Conservation (phyloP, 1,140 invertebrate genomes). For the Scylla paramamosain region DNA sequence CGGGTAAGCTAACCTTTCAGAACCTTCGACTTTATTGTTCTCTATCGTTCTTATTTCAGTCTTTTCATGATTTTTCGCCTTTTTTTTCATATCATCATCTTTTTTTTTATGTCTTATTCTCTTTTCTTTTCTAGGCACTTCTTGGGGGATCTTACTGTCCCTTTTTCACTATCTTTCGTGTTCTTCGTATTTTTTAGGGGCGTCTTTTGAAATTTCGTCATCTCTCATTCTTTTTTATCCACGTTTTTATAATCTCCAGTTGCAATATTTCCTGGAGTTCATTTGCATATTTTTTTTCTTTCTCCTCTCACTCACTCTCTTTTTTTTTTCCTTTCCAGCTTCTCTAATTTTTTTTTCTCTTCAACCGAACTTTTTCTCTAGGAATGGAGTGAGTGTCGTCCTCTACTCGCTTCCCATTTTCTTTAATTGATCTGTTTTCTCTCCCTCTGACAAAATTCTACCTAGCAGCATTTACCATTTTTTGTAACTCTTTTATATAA, state of each 20-base stretch:
- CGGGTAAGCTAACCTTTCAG: slow-evolving; percentile 85
- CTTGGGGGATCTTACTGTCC: not conserved
- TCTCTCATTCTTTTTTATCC: too few relatives aligned
- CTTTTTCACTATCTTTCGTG: slow-evolving; percentile 16
- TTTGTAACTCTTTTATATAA: too few relatives aligned
- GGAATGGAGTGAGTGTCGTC: not conserved
- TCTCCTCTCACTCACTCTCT: not conserved
- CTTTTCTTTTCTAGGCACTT: not conserved
- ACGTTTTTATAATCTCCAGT: too few relatives aligned
- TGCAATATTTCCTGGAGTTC: too few relatives aligned
- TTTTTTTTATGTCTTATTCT: not conserved
- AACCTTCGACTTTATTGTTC: not conserved
- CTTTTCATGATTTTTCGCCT: not conserved
- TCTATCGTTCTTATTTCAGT: not conserved
- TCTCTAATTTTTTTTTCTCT: not conserved
- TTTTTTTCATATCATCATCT: not conserved
- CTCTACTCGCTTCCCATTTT: not conserved
- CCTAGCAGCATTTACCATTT: too few relatives aligned
- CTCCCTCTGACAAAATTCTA: too few relatives aligned
- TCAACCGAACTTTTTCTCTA: not conserved
- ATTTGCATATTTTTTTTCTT: not conserved
- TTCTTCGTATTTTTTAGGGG: not conserved
- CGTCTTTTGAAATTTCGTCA: too few relatives aligned
- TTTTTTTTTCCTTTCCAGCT: not conserved
- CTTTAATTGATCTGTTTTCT: not conserved